These are phyloP conservation scores for Metopolophium dirhodum DNA, from an alignment of 1,140 invertebrate genomes.

Conservation along the genomic window DNA sequence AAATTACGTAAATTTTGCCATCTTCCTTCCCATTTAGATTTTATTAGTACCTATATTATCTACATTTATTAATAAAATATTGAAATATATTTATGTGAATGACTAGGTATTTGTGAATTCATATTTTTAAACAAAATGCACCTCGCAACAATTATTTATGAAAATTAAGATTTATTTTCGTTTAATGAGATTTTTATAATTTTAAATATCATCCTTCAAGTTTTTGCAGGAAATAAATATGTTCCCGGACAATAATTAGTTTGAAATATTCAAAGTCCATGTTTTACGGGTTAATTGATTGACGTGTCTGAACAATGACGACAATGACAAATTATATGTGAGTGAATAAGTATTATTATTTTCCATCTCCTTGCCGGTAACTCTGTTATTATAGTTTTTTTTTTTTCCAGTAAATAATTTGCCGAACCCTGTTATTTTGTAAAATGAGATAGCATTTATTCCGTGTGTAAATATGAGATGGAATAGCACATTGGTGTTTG, in stretches of 20 bases:
- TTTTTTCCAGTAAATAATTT: not conserved
- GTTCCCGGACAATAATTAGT: not conserved
- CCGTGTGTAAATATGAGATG: not conserved
- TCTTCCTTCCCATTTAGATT: no score
- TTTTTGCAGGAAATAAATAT: not conserved
- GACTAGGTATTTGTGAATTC: no score
- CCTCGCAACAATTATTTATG: not conserved
- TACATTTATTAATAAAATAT: no score
- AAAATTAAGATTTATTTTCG: not conserved
- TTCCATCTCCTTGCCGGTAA: not conserved
- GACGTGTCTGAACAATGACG: not conserved
- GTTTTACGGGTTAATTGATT: not conserved
- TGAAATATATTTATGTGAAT: no score
- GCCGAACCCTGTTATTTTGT: not conserved
- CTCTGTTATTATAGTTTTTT: not conserved
- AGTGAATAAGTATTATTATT: not conserved
- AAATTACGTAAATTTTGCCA: no score
- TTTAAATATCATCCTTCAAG: not conserved
- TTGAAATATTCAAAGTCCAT: not conserved
- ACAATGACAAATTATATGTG: not conserved
- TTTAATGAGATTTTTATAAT: not conserved
- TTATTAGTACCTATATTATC: no score
- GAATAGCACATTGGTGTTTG: not conserved
- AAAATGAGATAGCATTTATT: not conserved
- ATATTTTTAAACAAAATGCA: not conserved